Evolutionary conservation across 2,888 invertebrate genomes (phyloP).

Genomic region (Hoplodrina blanda): DNA sequence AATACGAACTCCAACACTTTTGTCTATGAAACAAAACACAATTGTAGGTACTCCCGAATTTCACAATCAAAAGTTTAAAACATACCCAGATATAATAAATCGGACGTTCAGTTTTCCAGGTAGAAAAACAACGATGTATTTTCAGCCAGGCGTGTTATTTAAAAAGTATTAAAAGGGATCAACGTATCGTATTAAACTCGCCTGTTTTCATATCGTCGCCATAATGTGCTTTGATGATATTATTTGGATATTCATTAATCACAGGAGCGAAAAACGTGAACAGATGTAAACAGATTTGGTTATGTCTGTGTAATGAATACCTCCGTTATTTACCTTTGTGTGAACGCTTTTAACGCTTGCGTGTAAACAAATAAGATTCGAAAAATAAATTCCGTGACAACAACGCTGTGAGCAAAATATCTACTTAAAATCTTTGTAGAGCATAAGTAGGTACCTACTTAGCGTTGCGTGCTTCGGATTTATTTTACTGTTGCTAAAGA

Average conservation of each 20-base stretch:
- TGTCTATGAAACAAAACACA: conserved; percentile 27
- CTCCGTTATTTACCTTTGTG: conserved; percentile 35
- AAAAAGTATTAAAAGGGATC: conserved; percentile 44
- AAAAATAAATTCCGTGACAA: conserved; percentile 9
- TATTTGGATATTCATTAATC: conserved; percentile 64
- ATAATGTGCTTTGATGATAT: conserved; percentile 64
- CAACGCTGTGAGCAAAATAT: background rate
- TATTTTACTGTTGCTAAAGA: too few species aligned
- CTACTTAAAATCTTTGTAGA: background rate
- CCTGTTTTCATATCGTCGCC: conserved; percentile 35
- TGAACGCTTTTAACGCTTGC: conserved; percentile 21
- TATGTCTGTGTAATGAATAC: conserved; percentile 38
- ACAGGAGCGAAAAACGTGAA: conserved; percentile 50
- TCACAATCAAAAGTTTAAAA: conserved; percentile 32
- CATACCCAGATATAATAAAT: conserved; percentile 36
- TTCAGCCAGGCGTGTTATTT: conserved; percentile 40
- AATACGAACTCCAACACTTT: conserved; percentile 14
- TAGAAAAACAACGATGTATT: conserved; percentile 33
- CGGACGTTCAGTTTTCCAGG: conserved; percentile 35
- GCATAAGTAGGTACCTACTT: background rate
- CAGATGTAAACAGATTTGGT: conserved; percentile 51
- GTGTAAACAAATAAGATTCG: conserved; percentile 19
- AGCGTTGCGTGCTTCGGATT: background rate
- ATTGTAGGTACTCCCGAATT: conserved; percentile 17
- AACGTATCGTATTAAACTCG: conserved; percentile 20